Base-by-base conservation (phyloP, 2,113 vertebrate genomes). In the Condylura cristata region DNA sequence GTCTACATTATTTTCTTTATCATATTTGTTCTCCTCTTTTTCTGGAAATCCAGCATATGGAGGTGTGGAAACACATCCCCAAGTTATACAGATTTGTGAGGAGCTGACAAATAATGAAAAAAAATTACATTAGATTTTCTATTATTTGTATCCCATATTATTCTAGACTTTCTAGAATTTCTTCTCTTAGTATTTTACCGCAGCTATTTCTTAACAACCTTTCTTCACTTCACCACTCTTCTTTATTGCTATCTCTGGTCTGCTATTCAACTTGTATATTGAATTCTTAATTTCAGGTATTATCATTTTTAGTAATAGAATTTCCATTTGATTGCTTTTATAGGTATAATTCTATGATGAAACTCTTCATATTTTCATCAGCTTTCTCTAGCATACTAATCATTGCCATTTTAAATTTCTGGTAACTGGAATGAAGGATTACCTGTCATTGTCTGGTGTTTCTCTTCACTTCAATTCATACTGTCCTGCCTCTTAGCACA, bases 351-450 rank as follows among this genome's bases (percentile, higher is more conserved):
- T 82, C 56, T 66, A 74, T 44, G 22, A 74, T 91, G n/a, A 66
- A 72, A 48, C 88, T 80, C 9, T 78, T 51, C 85, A 70, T 70
- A 41, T 80, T 61, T 63, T 53, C 10, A 32, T 74, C 22, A 66
- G 34, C 18, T 82, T 82, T 76, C n/a, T 66, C 37, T 37, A 79
- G 41, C 7, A 8, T 61, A 71, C 65, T 88, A 80, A 71, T 65
- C n/a, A 44, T 30, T 90, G 18, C 12, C 82, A 37, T 84, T 88
- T 94, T 4, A 79, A 94, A 88, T 79, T 28, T n/a, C 65, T 71
- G 60, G 17, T 63, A 83, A 26, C 13, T 78, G 28, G 58, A 5
- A n/a, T 66, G 39, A 76, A 53, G 39, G 76, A 66, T n/a, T 56
- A 72, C 14, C 10, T 80, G 3, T 34, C 58, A 32, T 88, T 79